Base-by-base conservation (phyloP, 2,888 invertebrate genomes). In the Neria commutata region DNA sequence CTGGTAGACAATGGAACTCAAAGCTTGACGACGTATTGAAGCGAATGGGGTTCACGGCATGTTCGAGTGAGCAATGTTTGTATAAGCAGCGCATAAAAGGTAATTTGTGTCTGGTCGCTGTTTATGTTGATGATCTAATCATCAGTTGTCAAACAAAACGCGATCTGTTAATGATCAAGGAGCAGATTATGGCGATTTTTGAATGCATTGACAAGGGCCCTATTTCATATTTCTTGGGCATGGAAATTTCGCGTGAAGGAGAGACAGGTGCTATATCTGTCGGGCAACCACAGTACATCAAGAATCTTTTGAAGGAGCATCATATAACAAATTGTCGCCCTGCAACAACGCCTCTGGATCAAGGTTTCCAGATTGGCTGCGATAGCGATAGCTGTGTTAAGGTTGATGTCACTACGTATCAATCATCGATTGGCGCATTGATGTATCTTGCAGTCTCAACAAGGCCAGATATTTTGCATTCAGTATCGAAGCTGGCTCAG, bases 1-100 rank as follows among this genome's bases (percentile, higher is more conserved):
- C 60, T 14, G 64, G 67, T 1, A 58, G 70, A 1, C 63, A 69
- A 26, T 70, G 69, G 66, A 67, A 70, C 34, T 37, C 40, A 10
- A 66, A 63, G 46, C 54, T 67, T 3, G 63, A 67, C 21, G 21
- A 11, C 2, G 58, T 62, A n/a, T 19, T 70, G 1, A 50, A 53
- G 10, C 53, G 58, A 1, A 56, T 70, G 42, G 67, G 62, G 0
- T 67, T 65, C 33, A 25, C 5, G 16, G 58, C 58, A 11, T 63
- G 65, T 33, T 6, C 19, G 1, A 67, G 56, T 46, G 65, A 65
- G 37, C 58, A 65, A 14, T 68, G 63, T 23, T 17, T 65, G 6
- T 65, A 63, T 25, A 61, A 37, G 5, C 55, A 51, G 17, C 24
- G 33, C 4, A 37, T 45, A n/a, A 23, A 46, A 24, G 54, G 54